Evolutionary conservation across 2,888 invertebrate genomes (phyloP).

Genomic region (Drosophila macrothrix): DNA sequence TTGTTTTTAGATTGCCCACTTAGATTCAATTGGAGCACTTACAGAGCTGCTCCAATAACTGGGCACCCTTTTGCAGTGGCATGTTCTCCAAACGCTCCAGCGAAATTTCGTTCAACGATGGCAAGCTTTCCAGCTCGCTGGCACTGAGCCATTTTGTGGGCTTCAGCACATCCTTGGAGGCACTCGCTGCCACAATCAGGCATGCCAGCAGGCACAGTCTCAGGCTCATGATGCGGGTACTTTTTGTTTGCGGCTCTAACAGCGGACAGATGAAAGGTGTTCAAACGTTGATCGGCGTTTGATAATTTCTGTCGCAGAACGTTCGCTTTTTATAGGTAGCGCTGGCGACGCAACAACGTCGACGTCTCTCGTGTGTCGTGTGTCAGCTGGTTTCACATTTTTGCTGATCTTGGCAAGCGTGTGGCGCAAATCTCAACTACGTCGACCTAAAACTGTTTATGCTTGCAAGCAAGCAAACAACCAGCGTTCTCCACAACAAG

Average conservation of each 20-base stretch:
- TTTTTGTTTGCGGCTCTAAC: background rate
- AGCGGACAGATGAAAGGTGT: constrained; percentile 46
- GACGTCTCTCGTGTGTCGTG: constrained; percentile 17
- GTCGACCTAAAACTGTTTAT: constrained; percentile 37
- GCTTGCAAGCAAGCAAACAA: constrained; percentile 31
- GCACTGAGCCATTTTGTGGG: constrained; percentile 72
- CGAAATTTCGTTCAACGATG: constrained; percentile 72
- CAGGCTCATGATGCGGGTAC: constrained; percentile 53
- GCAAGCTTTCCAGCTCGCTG: constrained; percentile 71
- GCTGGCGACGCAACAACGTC: constrained; percentile 37
- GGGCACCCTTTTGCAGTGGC: constrained; percentile 72
- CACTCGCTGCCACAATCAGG: constrained; percentile 60
- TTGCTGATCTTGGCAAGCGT: constrained; percentile 64
- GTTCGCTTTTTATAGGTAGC: constrained; percentile 58
- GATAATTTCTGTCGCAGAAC: constrained; percentile 41
- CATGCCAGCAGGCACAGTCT: constrained; percentile 73
- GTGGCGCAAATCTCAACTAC: constrained; percentile 37
- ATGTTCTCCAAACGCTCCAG: constrained; percentile 72
- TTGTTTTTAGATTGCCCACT: background rate
- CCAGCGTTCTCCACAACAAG: background rate
- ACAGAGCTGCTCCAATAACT: constrained; percentile 75
- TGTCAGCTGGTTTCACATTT: constrained; percentile 37
- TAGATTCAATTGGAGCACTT: constrained; percentile 38
- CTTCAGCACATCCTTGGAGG: constrained; percentile 67
- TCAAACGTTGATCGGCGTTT: constrained; percentile 74